A percentile compares a stretch with the other conserved stretches of the same genome.
These are phyloP conservation scores for Paracanthobrama guichenoti DNA, from an alignment of 2,113 vertebrate genomes.

Conservation along the genomic window DNA sequence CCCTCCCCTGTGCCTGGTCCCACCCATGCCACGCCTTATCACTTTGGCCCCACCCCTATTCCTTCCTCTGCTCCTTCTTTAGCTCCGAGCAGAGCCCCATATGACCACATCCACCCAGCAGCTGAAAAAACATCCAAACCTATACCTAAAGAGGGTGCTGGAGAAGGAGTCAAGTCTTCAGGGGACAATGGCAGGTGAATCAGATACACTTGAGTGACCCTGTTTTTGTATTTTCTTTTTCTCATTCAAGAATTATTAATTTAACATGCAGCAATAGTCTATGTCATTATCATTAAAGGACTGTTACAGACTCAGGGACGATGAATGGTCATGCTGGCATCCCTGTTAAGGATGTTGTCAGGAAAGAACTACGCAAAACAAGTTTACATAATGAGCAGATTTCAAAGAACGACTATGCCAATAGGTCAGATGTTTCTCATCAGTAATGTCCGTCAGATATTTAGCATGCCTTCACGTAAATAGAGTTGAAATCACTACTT, in stretches of 20 bases:
- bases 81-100: conserved; percentile 71
- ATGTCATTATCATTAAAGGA: conserved; percentile 35
- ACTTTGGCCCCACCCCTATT: not conserved
- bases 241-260: not conserved
- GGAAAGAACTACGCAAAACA: conserved; percentile 81
- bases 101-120: conserved; percentile 82
- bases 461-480: not conserved
- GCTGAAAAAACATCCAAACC: conserved; percentile 83
- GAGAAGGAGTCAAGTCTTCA: conserved; percentile 53
- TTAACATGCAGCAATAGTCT: not conserved
- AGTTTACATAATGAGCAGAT: conserved; percentile 74
- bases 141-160: conserved; percentile 53
- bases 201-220: not conserved
- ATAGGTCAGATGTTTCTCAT: conserved; percentile 63
- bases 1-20: conserved; percentile 33
- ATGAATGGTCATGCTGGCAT: conserved; percentile 71
- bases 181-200: conserved; percentile 61
- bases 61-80: conserved; percentile 42
- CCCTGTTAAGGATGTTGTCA: conserved; percentile 76
- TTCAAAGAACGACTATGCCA: conserved; percentile 78
- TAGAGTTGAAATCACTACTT: not conserved
- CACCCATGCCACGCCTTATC: not conserved
- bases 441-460: not conserved
- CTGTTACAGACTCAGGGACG: conserved; percentile 74
- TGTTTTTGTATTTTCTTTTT: not conserved